Percentiles rank a stretch among this genome's conserved stretches.
Evolutionary conservation across 2,888 invertebrate species (phyloP).

Genomic region (Esperia sulphurella): DNA sequence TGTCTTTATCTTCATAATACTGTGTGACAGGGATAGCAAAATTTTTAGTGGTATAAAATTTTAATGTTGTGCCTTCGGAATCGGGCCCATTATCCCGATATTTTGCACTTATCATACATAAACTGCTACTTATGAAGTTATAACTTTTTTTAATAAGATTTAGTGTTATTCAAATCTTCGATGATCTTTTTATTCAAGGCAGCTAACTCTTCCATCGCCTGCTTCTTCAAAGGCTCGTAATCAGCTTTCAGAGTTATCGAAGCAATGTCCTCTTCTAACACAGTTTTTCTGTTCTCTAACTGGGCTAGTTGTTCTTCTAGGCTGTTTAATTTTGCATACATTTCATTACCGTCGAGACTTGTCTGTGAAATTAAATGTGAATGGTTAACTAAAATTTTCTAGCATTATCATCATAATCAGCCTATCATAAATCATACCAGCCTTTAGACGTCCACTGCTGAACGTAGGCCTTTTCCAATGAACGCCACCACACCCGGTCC

Average conservation of each 20-base stretch:
- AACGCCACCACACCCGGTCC: too few relatives aligned
- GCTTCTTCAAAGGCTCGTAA: conserved; percentile 81
- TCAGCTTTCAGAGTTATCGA: conserved; percentile 84
- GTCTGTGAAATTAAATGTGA: conserved; percentile 52
- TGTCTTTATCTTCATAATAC: too few relatives aligned
- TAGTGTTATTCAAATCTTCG: conserved; percentile 54
- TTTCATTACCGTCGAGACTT: conserved; percentile 84
- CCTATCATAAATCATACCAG: too few relatives aligned
- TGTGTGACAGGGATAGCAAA: too few relatives aligned
- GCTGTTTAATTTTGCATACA: conserved; percentile 82
- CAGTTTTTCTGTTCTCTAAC: conserved; percentile 83
- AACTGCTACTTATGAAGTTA: background rate
- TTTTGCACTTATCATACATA: too few relatives aligned
- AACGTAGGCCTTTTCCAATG: too few relatives aligned
- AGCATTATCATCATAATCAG: too few relatives aligned
- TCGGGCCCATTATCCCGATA: too few relatives aligned
- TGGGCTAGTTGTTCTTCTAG: conserved; percentile 85
- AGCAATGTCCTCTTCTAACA: conserved; percentile 83
- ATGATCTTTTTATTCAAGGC: conserved; percentile 79
- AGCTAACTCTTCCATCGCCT: conserved; percentile 75
- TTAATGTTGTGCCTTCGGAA: too few relatives aligned
- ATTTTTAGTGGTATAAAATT: too few relatives aligned
- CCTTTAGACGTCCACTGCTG: too few relatives aligned
- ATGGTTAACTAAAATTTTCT: background rate
- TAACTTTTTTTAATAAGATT: conserved; percentile 41